Conservation (phyloP, 2,797 vertebrate species). For the Strix occidentalis region DNA sequence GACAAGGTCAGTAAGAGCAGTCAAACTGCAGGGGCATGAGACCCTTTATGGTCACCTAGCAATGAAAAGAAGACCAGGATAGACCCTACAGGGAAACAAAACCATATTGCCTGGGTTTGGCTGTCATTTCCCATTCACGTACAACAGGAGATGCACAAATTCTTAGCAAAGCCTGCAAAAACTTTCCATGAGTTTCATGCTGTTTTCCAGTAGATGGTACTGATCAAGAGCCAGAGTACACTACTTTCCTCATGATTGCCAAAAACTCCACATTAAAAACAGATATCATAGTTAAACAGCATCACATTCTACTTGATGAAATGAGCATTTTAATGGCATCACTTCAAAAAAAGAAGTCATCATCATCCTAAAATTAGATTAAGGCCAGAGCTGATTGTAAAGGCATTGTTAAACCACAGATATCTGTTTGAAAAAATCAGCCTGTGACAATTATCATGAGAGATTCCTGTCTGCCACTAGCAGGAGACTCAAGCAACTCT, state of each 20-base stretch:
- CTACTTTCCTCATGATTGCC: slow-evolving; percentile 53
- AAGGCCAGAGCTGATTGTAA: slow-evolving; percentile 70
- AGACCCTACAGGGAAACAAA: slow-evolving; percentile 1
- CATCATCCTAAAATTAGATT: slow-evolving; percentile 65
- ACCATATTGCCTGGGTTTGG: neutral
- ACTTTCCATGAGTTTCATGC: slow-evolving; percentile 49
- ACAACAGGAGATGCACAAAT: slow-evolving; percentile 49
- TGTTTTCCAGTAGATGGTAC: slow-evolving; percentile 55
- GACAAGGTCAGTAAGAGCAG: neutral
- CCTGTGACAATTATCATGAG: slow-evolving; percentile 43
- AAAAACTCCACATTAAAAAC: slow-evolving; percentile 64
- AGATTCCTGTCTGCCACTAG: slow-evolving; percentile 19
- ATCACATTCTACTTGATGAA: slow-evolving; percentile 67
- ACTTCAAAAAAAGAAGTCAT: slow-evolving; percentile 46
- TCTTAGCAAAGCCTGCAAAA: slow-evolving; percentile 54
- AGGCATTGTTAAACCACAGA: slow-evolving; percentile 64
- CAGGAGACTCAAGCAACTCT: neutral
- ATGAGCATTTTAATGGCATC: slow-evolving; percentile 61
- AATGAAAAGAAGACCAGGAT: neutral
- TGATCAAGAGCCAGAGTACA: slow-evolving; percentile 67
- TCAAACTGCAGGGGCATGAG: neutral
- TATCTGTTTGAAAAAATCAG: slow-evolving; percentile 53
- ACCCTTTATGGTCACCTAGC: neutral
- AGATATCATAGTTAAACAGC: slow-evolving; percentile 64
- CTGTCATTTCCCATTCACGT: slow-evolving; percentile 39